phyloP scores from a whole-genome alignment of 2,888 invertebrate species.

The Nephrotoma appendiculata region DNA sequence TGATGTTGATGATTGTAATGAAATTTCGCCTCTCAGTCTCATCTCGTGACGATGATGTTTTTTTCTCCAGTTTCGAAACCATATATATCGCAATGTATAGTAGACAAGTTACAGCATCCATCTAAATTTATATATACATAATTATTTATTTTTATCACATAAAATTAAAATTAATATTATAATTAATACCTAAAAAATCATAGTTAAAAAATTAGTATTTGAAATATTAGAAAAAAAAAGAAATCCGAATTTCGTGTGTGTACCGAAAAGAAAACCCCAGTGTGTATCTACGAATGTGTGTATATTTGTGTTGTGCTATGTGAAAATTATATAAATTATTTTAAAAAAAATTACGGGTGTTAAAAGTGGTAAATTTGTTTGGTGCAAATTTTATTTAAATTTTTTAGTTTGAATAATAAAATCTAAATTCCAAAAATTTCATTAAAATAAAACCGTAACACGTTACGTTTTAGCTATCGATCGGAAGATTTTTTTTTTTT shows the following conservation, averaged over 20 bases:
- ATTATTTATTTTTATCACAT: neutral
- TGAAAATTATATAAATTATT: neutral
- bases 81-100: neutral
- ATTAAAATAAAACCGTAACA: neutral
- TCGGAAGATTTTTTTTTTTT: neutral
- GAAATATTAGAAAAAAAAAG: neutral
- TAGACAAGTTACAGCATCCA: conserved; percentile 4
- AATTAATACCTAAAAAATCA: neutral
- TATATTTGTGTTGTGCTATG: neutral
- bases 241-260: neutral
- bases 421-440: neutral
- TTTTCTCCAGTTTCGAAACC: neutral
- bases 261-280: neutral
- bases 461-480: conserved; percentile 2
- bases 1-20: neutral
- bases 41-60: neutral
- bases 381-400: neutral
- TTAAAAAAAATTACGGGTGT: neutral
- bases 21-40: neutral
- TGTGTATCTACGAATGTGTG: neutral
- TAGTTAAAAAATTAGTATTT: neutral
- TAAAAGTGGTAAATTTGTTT: neutral
- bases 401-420: neutral
- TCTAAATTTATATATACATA: neutral
- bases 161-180: neutral